Evolutionary conservation across 35 echinoderm and acorn worm species (phyloP), one percentile per base, ranked within the genome.

Genomic region (Ptychodera flava): DNA sequence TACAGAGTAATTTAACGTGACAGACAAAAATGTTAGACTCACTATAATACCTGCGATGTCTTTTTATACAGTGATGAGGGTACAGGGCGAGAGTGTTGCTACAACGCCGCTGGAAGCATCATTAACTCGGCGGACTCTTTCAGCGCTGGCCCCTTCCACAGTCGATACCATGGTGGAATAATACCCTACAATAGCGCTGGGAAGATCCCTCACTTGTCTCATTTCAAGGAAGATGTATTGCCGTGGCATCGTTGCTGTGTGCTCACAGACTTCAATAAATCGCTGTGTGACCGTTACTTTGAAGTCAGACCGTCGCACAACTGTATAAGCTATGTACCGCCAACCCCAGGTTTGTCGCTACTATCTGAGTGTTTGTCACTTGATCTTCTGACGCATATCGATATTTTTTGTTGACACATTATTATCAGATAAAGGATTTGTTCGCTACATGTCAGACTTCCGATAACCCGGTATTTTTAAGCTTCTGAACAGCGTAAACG

Each of bases 171-270:
- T 76, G 64, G 80, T 14, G 95, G 92, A 0, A 85, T 83, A 78
- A 35, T 77, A 31, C 92, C 95, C 0, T 31, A 85, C 27, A 77
- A 80, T 16, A 16, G 52, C 16, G 84, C 85, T 1, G 86, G 92
- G 28, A 81, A 84, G 37, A 88, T 98, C 12, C 95, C 95, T 2
- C 94, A 89, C 78, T 81, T 97, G 34, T 98, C 95, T 0, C 93
- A 94, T 78, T 98, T 88, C 77, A 78, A 92, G 0, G 33, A 84
- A 16, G 92, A 94, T 78, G 77, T 86, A 28, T 90, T 94, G 12
- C 95, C 95, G 0, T 98, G 95, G 95, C 88, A 91, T 78, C 85
- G 93, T 35, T 98, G 95, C 82, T 98, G 95, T 80, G 89, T 85
- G 16, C 88, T 88, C 34, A 88, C 85, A 1, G 33, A 52, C 29